A percentile compares a stretch with the other conserved stretches of the same genome.
Evolutionary conservation across 2,888 invertebrate species (phyloP).

Genomic region (Tuberolachnus salignus): DNA sequence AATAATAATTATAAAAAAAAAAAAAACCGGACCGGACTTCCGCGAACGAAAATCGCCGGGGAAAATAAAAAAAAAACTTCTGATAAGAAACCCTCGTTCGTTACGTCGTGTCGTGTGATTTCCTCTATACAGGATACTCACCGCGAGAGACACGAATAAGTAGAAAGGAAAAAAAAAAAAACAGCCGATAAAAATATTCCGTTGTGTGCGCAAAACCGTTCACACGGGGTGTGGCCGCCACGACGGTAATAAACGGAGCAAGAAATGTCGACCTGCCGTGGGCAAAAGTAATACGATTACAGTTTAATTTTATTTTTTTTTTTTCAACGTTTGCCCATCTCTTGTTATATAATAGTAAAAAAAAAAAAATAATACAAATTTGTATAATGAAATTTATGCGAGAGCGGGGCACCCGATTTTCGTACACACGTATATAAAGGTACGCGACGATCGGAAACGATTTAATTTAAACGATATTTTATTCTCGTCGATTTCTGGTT

Average conservation of each 20-base stretch:
- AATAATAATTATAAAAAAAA: too few relatives aligned
- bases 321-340: too few relatives aligned
- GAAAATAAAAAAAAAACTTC: not conserved
- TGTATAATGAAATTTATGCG: too few relatives aligned
- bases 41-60: not conserved
- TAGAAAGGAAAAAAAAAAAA: not conserved
- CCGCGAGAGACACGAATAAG: too few relatives aligned
- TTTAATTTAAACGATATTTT: conserved; percentile 16
- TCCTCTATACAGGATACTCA: not conserved
- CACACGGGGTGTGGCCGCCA: conserved; percentile 25
- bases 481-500: conserved; percentile 46
- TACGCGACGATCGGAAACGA: conserved; percentile 36
- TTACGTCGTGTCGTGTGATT: too few relatives aligned
- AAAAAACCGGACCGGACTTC: not conserved
- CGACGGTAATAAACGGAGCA: not conserved
- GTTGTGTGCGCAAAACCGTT: conserved; percentile 23
- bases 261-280: not conserved
- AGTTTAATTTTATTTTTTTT: too few relatives aligned
- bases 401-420: not conserved
- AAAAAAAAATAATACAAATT: too few relatives aligned
- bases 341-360: not conserved
- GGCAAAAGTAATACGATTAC: not conserved
- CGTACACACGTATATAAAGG: not conserved
- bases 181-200: conserved; percentile 32
- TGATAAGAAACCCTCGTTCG: conserved; percentile 25